phyloP scores from a whole-genome alignment of 2,888 invertebrate species.

The Ormia ochracea region DNA sequence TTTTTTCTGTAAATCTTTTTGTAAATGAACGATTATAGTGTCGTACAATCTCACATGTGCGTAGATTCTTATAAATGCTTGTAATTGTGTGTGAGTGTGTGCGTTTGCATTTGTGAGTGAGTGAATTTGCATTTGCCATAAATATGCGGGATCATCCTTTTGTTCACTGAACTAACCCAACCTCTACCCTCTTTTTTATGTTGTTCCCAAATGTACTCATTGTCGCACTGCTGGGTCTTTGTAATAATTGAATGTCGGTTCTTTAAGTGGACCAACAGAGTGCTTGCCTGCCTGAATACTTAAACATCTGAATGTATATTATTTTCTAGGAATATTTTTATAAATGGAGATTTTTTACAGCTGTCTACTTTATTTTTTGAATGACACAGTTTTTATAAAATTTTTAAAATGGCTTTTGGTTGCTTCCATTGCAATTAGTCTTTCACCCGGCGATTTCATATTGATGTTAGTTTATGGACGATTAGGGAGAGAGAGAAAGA shows the following conservation, averaged over 20 bases:
- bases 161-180: conserved; percentile 31
- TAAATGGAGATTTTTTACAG: conserved; percentile 39
- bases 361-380: conserved; percentile 20
- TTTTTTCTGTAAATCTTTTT: conserved; percentile 47
- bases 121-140: conserved; percentile 45
- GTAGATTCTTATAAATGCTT: neutral
- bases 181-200: conserved; percentile 12
- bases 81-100: neutral
- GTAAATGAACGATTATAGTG: conserved; percentile 38
- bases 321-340: neutral
- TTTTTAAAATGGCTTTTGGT: neutral
- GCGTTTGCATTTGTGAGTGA: neutral
- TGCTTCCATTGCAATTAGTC: neutral
- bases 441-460: too few relatives aligned
- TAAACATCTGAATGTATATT: conserved; percentile 35
- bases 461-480: too few relatives aligned
- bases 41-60: conserved; percentile 9
- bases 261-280: conserved; percentile 12
- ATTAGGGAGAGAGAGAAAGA: too few relatives aligned
- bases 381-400: neutral
- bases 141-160: conserved; percentile 60
- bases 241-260: conserved; percentile 10
- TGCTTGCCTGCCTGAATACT: conserved; percentile 1
- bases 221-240: conserved; percentile 23
- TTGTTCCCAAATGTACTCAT: neutral